Conservation (phyloP, 2,113 vertebrate genomes). For the Sclerurus mexicanus region DNA sequence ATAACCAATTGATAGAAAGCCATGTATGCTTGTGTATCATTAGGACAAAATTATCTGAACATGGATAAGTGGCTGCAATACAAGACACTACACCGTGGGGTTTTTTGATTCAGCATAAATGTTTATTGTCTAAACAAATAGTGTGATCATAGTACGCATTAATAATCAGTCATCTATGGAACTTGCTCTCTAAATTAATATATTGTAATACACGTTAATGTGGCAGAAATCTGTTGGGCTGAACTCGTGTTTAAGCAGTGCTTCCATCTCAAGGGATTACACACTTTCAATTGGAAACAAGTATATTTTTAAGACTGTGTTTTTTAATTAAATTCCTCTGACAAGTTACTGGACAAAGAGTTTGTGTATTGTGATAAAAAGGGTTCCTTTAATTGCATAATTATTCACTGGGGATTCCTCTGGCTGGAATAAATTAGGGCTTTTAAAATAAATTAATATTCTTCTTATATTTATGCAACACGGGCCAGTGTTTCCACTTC, state of each 20-base stretch:
- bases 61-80: not conserved
- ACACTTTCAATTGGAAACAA: not conserved
- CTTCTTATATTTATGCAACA: not conserved
- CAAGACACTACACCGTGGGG: not conserved
- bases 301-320: conserved; percentile 9
- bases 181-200: conserved; percentile 33
- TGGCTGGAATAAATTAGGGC: conserved; percentile 12
- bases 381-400: not conserved
- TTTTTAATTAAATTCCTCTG: conserved; percentile 66
- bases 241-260: conserved; percentile 13
- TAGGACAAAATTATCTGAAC: conserved; percentile 17
- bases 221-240: conserved; percentile 8
- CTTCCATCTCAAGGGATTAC: conserved; percentile 17
- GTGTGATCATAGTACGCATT: conserved; percentile 30
- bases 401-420: conserved; percentile 33
- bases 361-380: not conserved
- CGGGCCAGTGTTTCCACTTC: not conserved
- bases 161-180: conserved; percentile 26
- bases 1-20: not conserved
- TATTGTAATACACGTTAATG: conserved; percentile 7
- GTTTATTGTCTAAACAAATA: conserved; percentile 36
- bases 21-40: not conserved
- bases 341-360: conserved; percentile 51
- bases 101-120: not conserved
- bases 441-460: conserved; percentile 13